Conservation (phyloP, 2,888 invertebrate genomes). For the Anoncus sp. region DNA sequence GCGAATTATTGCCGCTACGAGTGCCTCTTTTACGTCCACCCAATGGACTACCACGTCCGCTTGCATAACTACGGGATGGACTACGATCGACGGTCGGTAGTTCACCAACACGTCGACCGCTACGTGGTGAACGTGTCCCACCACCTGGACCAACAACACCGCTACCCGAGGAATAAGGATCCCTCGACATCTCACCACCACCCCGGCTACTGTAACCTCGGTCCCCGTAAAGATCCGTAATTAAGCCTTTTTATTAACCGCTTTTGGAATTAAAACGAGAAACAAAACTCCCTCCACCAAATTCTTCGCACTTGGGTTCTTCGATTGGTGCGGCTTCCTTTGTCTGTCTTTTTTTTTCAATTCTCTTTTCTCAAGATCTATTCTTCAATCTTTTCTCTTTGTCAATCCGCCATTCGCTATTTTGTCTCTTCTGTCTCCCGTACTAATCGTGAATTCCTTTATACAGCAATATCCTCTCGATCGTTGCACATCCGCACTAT, state of each 20-base stretch:
- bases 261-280: conserved; percentile 25
- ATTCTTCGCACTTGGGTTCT: conserved; percentile 9
- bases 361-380: neutral
- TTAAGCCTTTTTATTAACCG: conserved; percentile 60
- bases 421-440: conserved; percentile 7
- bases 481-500: conserved; percentile 56
- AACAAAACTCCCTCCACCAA: conserved; percentile 50
- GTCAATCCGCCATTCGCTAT: conserved; percentile 36
- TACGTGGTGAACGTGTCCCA: conserved; percentile 84
- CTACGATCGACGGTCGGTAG: conserved; percentile 96
- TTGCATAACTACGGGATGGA: conserved; percentile 92
- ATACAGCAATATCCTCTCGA: conserved; percentile 34
- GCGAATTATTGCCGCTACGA: conserved; percentile 86
- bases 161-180: conserved; percentile 85
- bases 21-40: conserved; percentile 84
- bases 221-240: conserved; percentile 66
- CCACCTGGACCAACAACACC: conserved; percentile 88
- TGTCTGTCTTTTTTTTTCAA: conserved; percentile 8
- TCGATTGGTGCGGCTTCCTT: neutral
- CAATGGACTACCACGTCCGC: conserved; percentile 86
- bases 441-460: conserved; percentile 27
- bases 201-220: conserved; percentile 61
- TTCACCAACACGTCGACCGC: conserved; percentile 88
- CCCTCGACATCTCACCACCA: conserved; percentile 85
- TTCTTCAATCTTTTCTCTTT: conserved; percentile 31